A percentile compares a stretch with the other conserved stretches of the same genome.
phyloP scores from a whole-genome alignment of 1,140 invertebrate species.

The Gonioctena quinquepunctata region DNA sequence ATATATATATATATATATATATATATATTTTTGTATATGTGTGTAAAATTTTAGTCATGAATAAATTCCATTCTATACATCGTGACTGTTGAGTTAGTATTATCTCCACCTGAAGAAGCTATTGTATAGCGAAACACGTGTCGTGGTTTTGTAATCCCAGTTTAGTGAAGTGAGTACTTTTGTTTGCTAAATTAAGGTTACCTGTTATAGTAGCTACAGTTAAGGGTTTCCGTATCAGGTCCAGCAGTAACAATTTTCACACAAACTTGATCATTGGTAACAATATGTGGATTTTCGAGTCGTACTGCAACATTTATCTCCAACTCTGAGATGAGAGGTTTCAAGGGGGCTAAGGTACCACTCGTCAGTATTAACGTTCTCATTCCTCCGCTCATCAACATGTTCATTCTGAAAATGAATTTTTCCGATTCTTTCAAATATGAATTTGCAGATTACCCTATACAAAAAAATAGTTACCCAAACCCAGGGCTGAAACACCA shows the following conservation, averaged over 20 bases:
- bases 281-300: slow-evolving; percentile 94
- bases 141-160: no score
- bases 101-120: no score
- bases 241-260: slow-evolving; percentile 81
- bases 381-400: slow-evolving; percentile 76
- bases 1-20: no score
- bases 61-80: no score
- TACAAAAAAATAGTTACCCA: slow-evolving; percentile 61
- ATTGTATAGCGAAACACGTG: no score
- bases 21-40: no score
- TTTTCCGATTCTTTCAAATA: no score
- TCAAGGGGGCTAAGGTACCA: slow-evolving; percentile 92
- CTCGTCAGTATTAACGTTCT: slow-evolving; percentile 91
- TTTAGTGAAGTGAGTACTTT: no score
- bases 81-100: no score
- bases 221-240: slow-evolving; percentile 77
- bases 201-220: slow-evolving; percentile 88
- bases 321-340: slow-evolving; percentile 87
- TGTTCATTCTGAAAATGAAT: slow-evolving; percentile 69
- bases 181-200: no score
- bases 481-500: slow-evolving; percentile 98
- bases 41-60: no score
- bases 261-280: slow-evolving; percentile 82
- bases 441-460: no score
- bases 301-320: slow-evolving; percentile 75